These are phyloP conservation scores for Gambusia affinis DNA, from an alignment of 2,113 vertebrate species.

Conservation along the genomic window DNA sequence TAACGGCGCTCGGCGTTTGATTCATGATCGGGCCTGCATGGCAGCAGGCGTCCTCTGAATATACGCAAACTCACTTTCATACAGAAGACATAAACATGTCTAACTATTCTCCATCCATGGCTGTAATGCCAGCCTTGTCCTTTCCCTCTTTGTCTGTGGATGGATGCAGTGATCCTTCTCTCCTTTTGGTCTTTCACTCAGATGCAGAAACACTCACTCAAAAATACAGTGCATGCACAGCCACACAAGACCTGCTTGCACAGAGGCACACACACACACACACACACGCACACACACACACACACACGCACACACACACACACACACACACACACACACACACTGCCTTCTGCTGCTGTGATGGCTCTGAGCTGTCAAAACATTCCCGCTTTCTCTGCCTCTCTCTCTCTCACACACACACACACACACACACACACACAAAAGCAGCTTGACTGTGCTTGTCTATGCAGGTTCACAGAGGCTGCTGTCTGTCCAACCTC, in stretches of 20 bases:
- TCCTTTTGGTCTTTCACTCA: conserved; percentile 55
- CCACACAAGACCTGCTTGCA: conserved; percentile 27
- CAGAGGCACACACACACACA: conserved; percentile 37
- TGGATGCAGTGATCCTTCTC: conserved; percentile 60
- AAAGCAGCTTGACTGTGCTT: conserved; percentile 67
- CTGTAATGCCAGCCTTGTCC: conserved; percentile 38
- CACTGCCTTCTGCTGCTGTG: conserved; percentile 73
- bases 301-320: conserved; percentile 35
- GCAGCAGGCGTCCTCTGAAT: conserved; percentile 21
- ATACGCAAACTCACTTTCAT: conserved; percentile 30
- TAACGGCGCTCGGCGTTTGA: conserved; percentile 14
- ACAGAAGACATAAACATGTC: conserved; percentile 21
- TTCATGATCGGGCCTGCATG: conserved; percentile 50
- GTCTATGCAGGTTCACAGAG: conserved; percentile 70
- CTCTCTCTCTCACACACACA: conserved; percentile 19
- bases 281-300: too few species aligned
- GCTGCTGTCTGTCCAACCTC: conserved; percentile 58
- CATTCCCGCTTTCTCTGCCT: conserved; percentile 64
- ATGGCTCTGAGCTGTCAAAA: conserved; percentile 81
- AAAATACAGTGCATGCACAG: conserved; percentile 22
- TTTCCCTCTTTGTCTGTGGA: conserved; percentile 52
- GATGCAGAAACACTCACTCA: conserved; percentile 21
- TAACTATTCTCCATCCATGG: conserved; percentile 41
- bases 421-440: conserved; percentile 9
- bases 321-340: conserved; percentile 42